Evolutionary conservation across 2,888 invertebrate genomes (phyloP), one percentile per base, ranked within the genome.

Genomic region (Eilema caniola): DNA sequence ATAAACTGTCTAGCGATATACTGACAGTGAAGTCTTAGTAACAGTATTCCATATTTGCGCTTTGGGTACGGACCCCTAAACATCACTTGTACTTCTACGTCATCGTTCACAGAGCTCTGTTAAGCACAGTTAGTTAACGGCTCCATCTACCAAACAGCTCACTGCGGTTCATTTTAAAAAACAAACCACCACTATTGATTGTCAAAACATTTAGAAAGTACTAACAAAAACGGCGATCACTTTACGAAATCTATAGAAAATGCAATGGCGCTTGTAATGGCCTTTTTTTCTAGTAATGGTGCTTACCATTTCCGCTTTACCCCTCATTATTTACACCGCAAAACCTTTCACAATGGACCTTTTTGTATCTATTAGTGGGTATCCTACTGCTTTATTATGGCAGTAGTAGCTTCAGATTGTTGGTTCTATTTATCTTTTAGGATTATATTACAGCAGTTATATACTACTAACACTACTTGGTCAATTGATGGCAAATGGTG

Each of bases 241-340:
- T 84, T 86, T 77, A 79, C 78, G 78, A 83, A 88, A 87, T 87
- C 88, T 85, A 86, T 88, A 83, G 86, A 84, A 74, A 77, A 80
- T 75, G 81, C 86, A 90, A 87, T 88, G 80, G 81, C 67, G 59
- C 75, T 69, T 62, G 61, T 75, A 80, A 75, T 63, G 47, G 63
- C 28, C 67, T 67, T 66, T 73, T n/a, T 71, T 73, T 71, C 80
- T 69, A 73, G 73, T 78, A 81, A 84, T 81, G 77, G 75, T 60
- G 63, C 71, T 69, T 72, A 80, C 80, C 80, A 74, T 83, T 84
- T 85, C 86, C 89, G 86, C 79, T 83, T 83, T 72, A 74, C 69
- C 77, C 73, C 74, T 84, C 83, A 88, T 89, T 89, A 87, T 74
- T 76, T 53, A 23, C 59, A 88, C 89, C 89, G 79, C 89, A 88